Percentiles rank a stretch among this genome's conserved stretches.
Conservation (phyloP, 53 echinoderm and acorn worm species). For the Henricia sp. region DNA sequence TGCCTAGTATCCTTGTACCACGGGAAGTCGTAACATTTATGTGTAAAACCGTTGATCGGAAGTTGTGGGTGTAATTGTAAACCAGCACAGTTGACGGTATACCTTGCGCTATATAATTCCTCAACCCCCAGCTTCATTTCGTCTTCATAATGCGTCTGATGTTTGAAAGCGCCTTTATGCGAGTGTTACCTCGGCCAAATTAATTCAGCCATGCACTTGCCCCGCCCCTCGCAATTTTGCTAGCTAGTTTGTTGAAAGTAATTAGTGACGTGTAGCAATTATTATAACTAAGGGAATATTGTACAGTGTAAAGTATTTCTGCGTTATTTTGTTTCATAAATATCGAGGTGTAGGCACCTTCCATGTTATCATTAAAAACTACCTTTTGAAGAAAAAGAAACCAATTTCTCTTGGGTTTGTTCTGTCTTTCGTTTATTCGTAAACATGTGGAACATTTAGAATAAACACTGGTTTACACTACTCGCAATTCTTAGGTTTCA, state of each 20-base stretch:
- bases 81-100: too few relatives aligned
- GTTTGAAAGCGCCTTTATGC: neutral
- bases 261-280: neutral
- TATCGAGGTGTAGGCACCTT: conserved; percentile 54
- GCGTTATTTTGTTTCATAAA: conserved; percentile 28
- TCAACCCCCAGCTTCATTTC: neutral
- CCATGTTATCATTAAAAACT: conserved; percentile 41
- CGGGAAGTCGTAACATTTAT: too few relatives aligned
- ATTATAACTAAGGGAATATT: neutral
- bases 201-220: neutral
- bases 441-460: too few relatives aligned
- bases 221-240: neutral
- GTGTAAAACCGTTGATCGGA: too few relatives aligned
- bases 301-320: conserved; percentile 37
- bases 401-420: neutral
- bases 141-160: neutral
- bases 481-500: too few relatives aligned
- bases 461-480: too few relatives aligned
- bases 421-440: neutral
- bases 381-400: conserved; percentile 13
- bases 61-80: too few relatives aligned
- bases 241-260: neutral
- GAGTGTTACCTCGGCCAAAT: neutral
- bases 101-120: too few relatives aligned
- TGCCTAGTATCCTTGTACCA: too few relatives aligned